Conservation (phyloP, 2,888 invertebrate species). For the Acleris emargana region DNA sequence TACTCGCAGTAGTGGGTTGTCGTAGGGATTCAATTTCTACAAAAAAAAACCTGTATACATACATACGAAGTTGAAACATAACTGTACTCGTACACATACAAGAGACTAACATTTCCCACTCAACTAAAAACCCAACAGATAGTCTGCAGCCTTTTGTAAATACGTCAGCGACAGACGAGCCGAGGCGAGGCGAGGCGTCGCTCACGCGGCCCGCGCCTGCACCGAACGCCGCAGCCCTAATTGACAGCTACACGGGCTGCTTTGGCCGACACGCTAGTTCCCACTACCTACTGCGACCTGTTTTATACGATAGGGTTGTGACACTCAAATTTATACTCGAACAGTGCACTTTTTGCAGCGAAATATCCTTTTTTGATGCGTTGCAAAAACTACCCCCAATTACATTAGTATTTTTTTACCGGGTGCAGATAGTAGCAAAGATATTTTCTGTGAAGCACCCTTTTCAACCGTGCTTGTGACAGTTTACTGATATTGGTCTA, state of each 20-base stretch:
- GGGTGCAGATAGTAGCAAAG: neutral
- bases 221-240: conserved; percentile 40
- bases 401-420: neutral
- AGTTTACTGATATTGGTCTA: neutral
- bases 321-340: conserved; percentile 9
- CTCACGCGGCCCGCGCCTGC: conserved; percentile 37
- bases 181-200: conserved; percentile 22
- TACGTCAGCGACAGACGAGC: conserved; percentile 28
- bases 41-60: neutral
- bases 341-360: no score
- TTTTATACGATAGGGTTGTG: conserved; percentile 27
- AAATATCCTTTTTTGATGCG: neutral
- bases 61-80: neutral
- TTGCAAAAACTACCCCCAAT: neutral
- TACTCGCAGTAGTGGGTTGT: no score
- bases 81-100: neutral
- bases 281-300: conserved; percentile 25
- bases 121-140: conserved; percentile 13
- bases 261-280: conserved; percentile 40
- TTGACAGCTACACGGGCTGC: conserved; percentile 45
- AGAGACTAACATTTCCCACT: neutral
- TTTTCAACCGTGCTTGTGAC: neutral
- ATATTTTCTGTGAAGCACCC: neutral
- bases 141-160: conserved; percentile 28
- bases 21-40: no score